Conservation (phyloP, 1,140 invertebrate genomes). For the Trinorchestia longiramus region DNA sequence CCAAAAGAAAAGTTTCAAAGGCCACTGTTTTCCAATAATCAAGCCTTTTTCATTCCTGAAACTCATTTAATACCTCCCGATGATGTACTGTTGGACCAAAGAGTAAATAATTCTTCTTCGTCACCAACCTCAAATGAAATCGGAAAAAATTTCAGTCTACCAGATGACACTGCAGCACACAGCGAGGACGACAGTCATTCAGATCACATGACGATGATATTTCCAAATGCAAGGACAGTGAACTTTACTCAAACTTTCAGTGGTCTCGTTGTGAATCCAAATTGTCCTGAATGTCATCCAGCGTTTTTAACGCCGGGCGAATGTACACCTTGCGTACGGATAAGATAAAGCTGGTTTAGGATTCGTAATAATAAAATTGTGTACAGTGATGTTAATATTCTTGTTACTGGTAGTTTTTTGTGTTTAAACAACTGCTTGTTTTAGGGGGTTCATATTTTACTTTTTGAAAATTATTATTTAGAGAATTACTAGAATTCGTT, state of each 20-base stretch:
- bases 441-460: background rate
- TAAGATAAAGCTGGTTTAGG: slow-evolving; percentile 53
- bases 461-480: background rate
- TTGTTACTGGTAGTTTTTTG: background rate
- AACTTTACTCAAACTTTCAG: slow-evolving; percentile 12
- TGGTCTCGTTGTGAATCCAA: slow-evolving; percentile 59
- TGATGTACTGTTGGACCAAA: slow-evolving; percentile 5
- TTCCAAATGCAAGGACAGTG: slow-evolving; percentile 49
- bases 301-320: slow-evolving; percentile 63
- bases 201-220: slow-evolving; percentile 63
- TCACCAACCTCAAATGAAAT: background rate
- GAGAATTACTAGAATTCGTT: background rate
- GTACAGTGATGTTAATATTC: background rate
- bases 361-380: background rate
- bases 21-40: slow-evolving; percentile 55
- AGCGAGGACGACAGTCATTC: slow-evolving; percentile 8
- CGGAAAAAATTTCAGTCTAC: background rate
- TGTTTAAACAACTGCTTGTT: background rate
- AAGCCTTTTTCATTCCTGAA: slow-evolving; percentile 65
- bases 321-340: slow-evolving; percentile 65
- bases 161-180: slow-evolving; percentile 17
- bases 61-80: slow-evolving; percentile 56
- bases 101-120: slow-evolving; percentile 29
- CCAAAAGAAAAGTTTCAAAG: background rate
- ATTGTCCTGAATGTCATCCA: slow-evolving; percentile 66